A percentile compares a stretch with the other conserved stretches of the same genome.
Evolutionary conservation across 2,797 vertebrate genomes (phyloP).

Genomic region (Siniperca undulata): DNA sequence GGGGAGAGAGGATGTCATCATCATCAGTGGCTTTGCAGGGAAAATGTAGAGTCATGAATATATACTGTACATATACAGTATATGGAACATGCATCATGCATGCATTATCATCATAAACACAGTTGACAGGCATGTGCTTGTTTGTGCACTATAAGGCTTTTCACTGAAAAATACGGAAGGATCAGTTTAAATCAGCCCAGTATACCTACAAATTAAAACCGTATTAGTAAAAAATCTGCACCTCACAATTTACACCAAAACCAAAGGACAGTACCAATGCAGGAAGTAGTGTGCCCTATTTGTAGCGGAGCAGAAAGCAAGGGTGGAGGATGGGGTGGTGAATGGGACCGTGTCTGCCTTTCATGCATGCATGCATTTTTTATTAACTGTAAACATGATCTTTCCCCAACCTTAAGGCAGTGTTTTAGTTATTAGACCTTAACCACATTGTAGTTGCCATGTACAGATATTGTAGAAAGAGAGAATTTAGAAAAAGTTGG

Average conservation of each 20-base stretch:
- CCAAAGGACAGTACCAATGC: neutral
- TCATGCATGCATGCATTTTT: too few species aligned
- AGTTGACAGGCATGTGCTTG: neutral
- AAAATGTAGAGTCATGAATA: neutral
- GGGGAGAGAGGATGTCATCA: neutral
- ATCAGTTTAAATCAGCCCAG: neutral
- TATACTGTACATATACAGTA: too few species aligned
- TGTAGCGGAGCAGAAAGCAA: too few species aligned
- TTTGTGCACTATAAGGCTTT: neutral
- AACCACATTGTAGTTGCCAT: neutral
- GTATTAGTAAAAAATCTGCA: neutral
- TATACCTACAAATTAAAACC: neutral
- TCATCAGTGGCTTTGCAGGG: neutral
- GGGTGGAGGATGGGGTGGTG: too few species aligned
- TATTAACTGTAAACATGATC: too few species aligned
- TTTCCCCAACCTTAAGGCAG: neutral
- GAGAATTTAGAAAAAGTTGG: too few species aligned
- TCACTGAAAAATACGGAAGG: neutral
- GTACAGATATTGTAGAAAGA: neutral
- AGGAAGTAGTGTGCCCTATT: neutral
- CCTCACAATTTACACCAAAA: neutral
- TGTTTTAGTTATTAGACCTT: too few species aligned
- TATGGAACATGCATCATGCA: neutral
- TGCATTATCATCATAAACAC: neutral
- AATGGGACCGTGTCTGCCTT: too few species aligned